Evolutionary conservation across 2,113 vertebrate species (phyloP).

Genomic region (Bos taurus): DNA sequence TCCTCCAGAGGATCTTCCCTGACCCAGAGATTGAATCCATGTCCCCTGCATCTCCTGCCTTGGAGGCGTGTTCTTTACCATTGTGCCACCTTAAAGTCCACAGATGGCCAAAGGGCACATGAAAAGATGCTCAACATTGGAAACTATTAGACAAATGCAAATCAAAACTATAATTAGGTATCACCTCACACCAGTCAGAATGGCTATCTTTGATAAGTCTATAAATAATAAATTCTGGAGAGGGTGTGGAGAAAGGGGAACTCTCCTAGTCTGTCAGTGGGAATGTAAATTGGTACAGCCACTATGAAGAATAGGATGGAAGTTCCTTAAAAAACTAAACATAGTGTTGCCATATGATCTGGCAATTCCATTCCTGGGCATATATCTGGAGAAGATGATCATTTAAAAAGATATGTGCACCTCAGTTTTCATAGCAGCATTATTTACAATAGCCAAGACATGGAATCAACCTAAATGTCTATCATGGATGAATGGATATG

Average conservation of each 20-base stretch:
- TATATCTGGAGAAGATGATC: not conserved
- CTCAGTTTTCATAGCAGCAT: not conserved
- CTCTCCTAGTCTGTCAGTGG: not conserved
- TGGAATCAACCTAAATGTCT: not conserved
- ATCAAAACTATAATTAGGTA: not conserved
- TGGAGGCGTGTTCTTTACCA: not conserved
- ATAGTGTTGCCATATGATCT: not conserved
- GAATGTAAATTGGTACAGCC: not conserved
- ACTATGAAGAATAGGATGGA: not conserved
- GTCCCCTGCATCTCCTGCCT: not conserved
- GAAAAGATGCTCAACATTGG: not conserved
- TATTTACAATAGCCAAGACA: not conserved
- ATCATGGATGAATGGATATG: not conserved
- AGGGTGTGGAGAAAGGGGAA: not conserved
- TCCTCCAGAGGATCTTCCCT: not conserved
- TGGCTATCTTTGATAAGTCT: not conserved
- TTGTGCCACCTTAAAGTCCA: not conserved
- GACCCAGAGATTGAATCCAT: not conserved
- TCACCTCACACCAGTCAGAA: not conserved
- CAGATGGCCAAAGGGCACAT: not conserved
- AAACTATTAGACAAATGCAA: not conserved
- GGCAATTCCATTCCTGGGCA: not conserved
- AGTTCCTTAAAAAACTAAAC: not conserved
- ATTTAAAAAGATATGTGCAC: not conserved
- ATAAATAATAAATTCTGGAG: not conserved